These are phyloP conservation scores for Pollenia labialis DNA, from an alignment of 2,888 invertebrate genomes.

Conservation along the genomic window DNA sequence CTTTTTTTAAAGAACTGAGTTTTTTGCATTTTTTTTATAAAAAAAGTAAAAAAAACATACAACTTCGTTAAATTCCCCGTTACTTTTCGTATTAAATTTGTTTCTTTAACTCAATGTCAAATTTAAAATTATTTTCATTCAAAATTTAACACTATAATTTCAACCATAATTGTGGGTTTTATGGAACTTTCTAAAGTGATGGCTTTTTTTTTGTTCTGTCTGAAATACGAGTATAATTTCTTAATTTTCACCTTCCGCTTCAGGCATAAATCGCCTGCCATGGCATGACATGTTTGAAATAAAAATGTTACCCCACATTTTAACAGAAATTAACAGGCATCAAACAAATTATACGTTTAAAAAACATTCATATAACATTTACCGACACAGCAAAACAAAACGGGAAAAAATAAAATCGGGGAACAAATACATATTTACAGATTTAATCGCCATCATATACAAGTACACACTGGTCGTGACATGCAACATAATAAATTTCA, in stretches of 20 bases:
- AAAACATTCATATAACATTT: constrained; percentile 9
- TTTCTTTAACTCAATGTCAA: no score
- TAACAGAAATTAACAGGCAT: constrained; percentile 14
- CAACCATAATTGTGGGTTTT: neutral
- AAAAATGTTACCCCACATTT: constrained; percentile 28
- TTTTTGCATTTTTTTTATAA: no score
- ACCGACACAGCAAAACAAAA: constrained; percentile 18
- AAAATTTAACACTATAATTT: neutral
- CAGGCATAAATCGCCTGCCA: neutral
- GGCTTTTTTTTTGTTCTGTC: neutral
- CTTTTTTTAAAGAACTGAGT: no score
- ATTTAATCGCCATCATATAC: neutral
- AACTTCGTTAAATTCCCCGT: no score
- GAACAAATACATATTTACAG: neutral
- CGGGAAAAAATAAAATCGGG: neutral
- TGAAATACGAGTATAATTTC: constrained; percentile 55
- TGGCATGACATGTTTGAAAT: neutral
- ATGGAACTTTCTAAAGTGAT: constrained; percentile 27
- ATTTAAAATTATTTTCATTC: no score
- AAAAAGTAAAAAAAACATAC: no score
- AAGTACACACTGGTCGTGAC: neutral
- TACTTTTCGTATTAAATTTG: no score
- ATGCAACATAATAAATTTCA: constrained; percentile 8
- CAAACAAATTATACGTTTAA: constrained; percentile 30
- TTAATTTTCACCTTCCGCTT: constrained; percentile 68